Conservation (phyloP, 2,113 vertebrate species). For the Aegithalos caudatus region DNA sequence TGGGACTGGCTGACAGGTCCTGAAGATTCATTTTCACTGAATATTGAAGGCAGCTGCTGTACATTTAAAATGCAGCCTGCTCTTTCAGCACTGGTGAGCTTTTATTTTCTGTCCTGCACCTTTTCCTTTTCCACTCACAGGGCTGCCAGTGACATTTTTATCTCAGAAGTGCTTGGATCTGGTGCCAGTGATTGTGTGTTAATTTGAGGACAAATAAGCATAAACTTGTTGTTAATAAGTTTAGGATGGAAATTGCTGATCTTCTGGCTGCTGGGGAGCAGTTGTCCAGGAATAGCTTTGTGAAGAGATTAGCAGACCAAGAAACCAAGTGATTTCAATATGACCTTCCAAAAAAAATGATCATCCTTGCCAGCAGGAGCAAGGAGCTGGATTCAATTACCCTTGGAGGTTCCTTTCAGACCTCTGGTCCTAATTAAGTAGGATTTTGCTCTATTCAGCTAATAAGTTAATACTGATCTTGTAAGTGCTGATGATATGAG, state of each 20-base stretch:
- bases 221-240: background rate
- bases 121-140: background rate
- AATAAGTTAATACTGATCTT: background rate
- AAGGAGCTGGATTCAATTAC: slow-evolving; percentile 34
- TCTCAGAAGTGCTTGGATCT: background rate
- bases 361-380: background rate
- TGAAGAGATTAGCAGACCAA: background rate
- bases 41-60: background rate
- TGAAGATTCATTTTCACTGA: background rate
- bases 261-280: background rate
- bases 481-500: background rate
- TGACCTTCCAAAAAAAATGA: slow-evolving; percentile 17
- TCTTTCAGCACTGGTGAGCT: background rate
- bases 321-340: background rate
- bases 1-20: background rate
- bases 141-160: background rate
- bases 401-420: background rate
- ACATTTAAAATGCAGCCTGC: background rate
- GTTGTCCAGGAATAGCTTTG: background rate
- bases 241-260: background rate
- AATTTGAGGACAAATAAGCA: background rate
- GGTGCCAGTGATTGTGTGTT: background rate
- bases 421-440: background rate
- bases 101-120: background rate
- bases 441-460: slow-evolving; percentile 8